Percentiles rank a stretch among this genome's conserved stretches.
Evolutionary conservation across 2,113 vertebrate species (phyloP).

Genomic region (Melanostigma gelatinosum): DNA sequence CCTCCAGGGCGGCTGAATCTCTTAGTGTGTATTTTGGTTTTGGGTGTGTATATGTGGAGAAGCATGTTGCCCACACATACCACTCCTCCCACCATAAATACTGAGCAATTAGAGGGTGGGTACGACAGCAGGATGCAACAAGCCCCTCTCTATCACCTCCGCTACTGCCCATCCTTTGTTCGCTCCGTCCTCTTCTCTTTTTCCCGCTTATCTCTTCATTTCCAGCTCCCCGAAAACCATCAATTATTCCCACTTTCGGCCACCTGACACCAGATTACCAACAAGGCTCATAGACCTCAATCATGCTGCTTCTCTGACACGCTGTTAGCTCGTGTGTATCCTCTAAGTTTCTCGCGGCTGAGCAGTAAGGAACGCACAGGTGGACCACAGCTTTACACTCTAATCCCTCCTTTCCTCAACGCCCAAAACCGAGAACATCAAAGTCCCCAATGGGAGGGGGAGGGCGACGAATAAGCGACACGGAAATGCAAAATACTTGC

Average conservation of each 20-base stretch:
- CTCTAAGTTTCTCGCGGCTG: neutral
- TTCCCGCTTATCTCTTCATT: neutral
- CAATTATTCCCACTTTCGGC: conserved; percentile 34
- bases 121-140: conserved; percentile 59
- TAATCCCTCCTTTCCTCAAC: conserved; percentile 17
- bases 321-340: conserved; percentile 8
- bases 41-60: conserved; percentile 54
- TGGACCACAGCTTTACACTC: conserved; percentile 11
- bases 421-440: conserved; percentile 18
- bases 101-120: conserved; percentile 54
- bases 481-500: too few relatives aligned
- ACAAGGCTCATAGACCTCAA: conserved; percentile 19
- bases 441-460: neutral
- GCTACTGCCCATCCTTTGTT: conserved; percentile 3
- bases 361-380: conserved; percentile 1
- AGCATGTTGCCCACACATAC: conserved; percentile 53
- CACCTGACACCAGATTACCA: conserved; percentile 31
- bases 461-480: too few relatives aligned
- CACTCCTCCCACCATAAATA: conserved; percentile 63
- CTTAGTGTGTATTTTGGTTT: conserved; percentile 65
- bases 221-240: conserved; percentile 21
- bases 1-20: conserved; percentile 65
- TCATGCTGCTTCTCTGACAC: conserved; percentile 9
- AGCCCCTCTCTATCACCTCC: conserved; percentile 29
- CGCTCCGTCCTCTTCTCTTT: neutral